These are phyloP conservation scores for Diarsia mendica DNA, from an alignment of 2,888 invertebrate genomes.

Conservation along the genomic window DNA sequence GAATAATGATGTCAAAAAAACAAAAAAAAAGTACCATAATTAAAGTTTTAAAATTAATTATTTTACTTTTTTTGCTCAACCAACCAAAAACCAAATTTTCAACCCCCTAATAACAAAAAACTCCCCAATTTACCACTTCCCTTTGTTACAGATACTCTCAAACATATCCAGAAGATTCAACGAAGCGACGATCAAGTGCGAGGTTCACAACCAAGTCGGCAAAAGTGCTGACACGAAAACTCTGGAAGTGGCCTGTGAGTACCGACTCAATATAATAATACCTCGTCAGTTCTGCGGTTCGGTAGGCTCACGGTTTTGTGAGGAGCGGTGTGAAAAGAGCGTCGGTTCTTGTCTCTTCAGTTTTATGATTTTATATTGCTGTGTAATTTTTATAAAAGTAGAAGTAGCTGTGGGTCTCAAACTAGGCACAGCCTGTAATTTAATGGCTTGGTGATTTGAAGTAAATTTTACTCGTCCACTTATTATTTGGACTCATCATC, in stretches of 20 bases:
- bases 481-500: too few relatives aligned
- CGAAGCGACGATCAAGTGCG: conserved; percentile 97
- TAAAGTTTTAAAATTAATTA: neutral
- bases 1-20: neutral
- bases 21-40: neutral
- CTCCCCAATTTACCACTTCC: conserved; percentile 17
- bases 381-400: neutral
- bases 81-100: neutral
- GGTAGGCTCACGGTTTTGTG: conserved; percentile 1
- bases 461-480: too few relatives aligned
- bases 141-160: conserved; percentile 90
- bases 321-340: conserved; percentile 12
- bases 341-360: conserved; percentile 16
- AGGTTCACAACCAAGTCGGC: conserved; percentile 97
- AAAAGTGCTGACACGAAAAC: conserved; percentile 97
- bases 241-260: conserved; percentile 97
- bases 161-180: conserved; percentile 96
- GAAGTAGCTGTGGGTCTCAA: too few relatives aligned
- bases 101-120: conserved; percentile 5
- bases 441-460: too few relatives aligned
- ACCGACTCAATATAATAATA: conserved; percentile 52
- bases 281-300: conserved; percentile 48
- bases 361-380: conserved; percentile 1
- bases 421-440: too few relatives aligned
- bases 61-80: too few relatives aligned